Base-by-base conservation (phyloP, 2,797 vertebrate species). In the Parauchenoglanis punctatus region DNA sequence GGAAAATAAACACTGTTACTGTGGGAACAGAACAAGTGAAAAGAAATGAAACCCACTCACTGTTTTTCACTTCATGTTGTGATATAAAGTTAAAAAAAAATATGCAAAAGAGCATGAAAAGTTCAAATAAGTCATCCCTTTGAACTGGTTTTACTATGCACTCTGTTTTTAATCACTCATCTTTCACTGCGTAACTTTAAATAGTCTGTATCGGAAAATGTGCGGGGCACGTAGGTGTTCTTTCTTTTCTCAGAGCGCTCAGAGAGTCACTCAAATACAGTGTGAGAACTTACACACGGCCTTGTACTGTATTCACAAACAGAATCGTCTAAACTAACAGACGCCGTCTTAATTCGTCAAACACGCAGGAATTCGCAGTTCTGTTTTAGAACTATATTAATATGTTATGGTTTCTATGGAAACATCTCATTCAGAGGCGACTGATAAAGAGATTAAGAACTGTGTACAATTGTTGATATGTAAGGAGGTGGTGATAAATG, bases 21-120 rank as follows among this genome's bases (percentile, higher is more conserved):
- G 89, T 93, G 91, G 91, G 92, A 94, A 94, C 92, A 86, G 86
- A 88, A 88, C 80, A 7, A 54, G 92, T 72, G 18, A 82, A 87
- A 40, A 86, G 70, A 90, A 92, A 25, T 89, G 90, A 93, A 93
- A 91, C 88, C 86, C 91, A 89, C 90, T 88, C 23, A 25, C n/a
- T 17, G 12, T 56, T 84, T 77, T 44, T 59, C 61, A 80, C 31
- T 85, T 95, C 93, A 92, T 91, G 87, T 91, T 93, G 49, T 83
- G 88, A 87, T 95, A 95, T 49, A 58, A n/a, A 58, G 84, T 58
- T 20, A 56, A 77, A 86, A 56, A n/a, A 80, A 56, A 72, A 86
- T 84, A 88, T 86, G 61, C 68, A 86, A 87, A 89, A 89, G 56
- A 86, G 46, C 35, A 68, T 17, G 13, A 40, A 87, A 82, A 87